phyloP scores from a whole-genome alignment of 2,888 invertebrate genomes.

The Patella pellucida region DNA sequence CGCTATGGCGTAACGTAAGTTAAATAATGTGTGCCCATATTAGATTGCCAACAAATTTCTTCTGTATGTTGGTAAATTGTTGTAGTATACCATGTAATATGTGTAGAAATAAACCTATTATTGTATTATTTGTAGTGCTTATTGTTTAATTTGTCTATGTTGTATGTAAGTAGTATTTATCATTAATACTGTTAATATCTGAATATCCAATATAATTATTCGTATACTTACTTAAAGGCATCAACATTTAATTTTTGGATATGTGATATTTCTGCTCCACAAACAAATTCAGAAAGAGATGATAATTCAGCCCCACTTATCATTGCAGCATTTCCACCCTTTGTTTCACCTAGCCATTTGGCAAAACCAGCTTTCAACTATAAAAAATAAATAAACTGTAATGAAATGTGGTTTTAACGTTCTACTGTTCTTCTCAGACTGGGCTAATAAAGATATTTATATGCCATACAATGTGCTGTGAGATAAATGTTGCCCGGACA shows the following conservation, averaged over 20 bases:
- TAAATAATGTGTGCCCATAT: no score
- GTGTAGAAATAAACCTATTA: no score
- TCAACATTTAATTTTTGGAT: conserved; percentile 27
- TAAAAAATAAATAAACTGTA: neutral
- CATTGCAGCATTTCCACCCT: conserved; percentile 18
- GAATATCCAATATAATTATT: no score
- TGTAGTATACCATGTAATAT: neutral
- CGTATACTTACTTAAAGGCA: conserved; percentile 32
- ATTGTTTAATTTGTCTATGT: neutral
- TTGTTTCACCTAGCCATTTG: conserved; percentile 32
- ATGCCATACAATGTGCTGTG: no score
- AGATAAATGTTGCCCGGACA: no score
- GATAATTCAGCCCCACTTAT: conserved; percentile 32
- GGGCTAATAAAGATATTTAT: no score
- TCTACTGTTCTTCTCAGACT: no score
- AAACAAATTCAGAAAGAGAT: conserved; percentile 38
- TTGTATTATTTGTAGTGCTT: no score
- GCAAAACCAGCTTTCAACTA: conserved; percentile 36
- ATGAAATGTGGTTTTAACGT: no score
- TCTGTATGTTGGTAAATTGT: neutral
- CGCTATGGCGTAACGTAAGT: no score
- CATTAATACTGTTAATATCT: no score
- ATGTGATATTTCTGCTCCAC: conserved; percentile 33
- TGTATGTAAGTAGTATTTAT: neutral
- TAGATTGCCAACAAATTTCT: neutral